These are phyloP conservation scores for Corynorhinus townsendii DNA, from an alignment of 2,113 vertebrate genomes.

Conservation along the genomic window DNA sequence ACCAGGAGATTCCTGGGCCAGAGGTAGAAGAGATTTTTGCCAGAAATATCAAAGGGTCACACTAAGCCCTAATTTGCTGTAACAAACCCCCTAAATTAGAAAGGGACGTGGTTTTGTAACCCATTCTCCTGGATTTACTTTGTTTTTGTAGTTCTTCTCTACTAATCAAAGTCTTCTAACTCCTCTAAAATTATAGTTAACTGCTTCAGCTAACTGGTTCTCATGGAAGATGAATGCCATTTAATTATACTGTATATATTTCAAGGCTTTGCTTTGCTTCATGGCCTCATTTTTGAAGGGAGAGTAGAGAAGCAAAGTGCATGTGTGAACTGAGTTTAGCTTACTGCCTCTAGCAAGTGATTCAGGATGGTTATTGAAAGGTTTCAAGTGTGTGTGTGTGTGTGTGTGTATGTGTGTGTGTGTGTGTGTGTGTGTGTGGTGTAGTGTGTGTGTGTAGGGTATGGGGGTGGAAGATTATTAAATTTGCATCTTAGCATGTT, in stretches of 20 bases:
- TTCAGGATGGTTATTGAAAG: not conserved
- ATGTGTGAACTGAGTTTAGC: not conserved
- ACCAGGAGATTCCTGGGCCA: not conserved
- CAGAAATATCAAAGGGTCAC: not conserved
- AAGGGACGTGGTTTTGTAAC: slow-evolving; percentile 9
- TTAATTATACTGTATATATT: not conserved
- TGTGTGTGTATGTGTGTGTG: too few species aligned
- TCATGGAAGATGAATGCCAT: not conserved
- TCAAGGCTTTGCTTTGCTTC: not conserved
- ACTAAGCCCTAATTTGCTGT: not conserved
- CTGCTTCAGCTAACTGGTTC: not conserved
- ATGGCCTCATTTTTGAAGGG: not conserved
- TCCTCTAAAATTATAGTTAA: not conserved
- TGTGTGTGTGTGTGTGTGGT: not conserved
- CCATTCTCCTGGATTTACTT: not conserved
- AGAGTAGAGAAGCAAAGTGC: not conserved
- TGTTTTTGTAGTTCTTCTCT: not conserved
- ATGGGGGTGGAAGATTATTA: not conserved
- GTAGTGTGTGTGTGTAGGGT: not conserved
- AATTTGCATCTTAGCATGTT: not conserved
- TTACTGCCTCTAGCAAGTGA: not conserved
- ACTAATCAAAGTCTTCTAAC: slow-evolving; percentile 1
- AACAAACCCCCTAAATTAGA: not conserved
- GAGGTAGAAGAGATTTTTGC: not conserved
- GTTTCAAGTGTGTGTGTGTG: not conserved